Evolutionary conservation across 2,888 invertebrate species (phyloP).

Genomic region (Drosophila leonis): DNA sequence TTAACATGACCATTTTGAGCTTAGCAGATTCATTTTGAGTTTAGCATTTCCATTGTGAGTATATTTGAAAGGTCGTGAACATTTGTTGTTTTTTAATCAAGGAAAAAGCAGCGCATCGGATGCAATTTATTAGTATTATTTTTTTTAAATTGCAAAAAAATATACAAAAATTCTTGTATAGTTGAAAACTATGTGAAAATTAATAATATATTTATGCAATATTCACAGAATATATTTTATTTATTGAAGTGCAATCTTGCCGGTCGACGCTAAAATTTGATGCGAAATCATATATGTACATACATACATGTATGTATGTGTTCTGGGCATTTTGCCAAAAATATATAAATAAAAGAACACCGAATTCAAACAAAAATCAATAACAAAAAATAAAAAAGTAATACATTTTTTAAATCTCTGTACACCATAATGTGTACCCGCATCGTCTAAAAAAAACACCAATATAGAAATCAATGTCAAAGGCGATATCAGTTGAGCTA

Average conservation of each 20-base stretch:
- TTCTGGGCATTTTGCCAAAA: constrained; percentile 47
- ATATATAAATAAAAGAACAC: constrained; percentile 39
- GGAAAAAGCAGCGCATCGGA: not conserved
- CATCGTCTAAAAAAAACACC: no score
- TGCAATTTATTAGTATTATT: constrained; percentile 1
- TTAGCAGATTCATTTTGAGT: not conserved
- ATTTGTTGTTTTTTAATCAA: not conserved
- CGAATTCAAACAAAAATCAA: constrained; percentile 59
- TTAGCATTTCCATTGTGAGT: constrained; percentile 1
- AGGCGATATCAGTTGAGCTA: not conserved
- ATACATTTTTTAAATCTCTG: not conserved
- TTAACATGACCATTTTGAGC: constrained; percentile 10
- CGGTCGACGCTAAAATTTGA: constrained; percentile 7
- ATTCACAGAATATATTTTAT: not conserved
- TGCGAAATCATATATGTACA: not conserved
- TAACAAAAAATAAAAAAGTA: constrained; percentile 27
- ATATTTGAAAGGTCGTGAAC: not conserved
- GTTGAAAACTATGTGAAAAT: not conserved
- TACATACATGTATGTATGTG: constrained; percentile 8
- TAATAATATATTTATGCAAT: not conserved
- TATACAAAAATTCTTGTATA: not conserved
- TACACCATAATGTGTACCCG: not conserved
- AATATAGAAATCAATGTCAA: not conserved
- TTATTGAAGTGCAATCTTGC: not conserved
- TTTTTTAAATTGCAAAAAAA: not conserved